Conservation (phyloP, 2,113 vertebrate species). For the Pomatorhinus ruficollis region DNA sequence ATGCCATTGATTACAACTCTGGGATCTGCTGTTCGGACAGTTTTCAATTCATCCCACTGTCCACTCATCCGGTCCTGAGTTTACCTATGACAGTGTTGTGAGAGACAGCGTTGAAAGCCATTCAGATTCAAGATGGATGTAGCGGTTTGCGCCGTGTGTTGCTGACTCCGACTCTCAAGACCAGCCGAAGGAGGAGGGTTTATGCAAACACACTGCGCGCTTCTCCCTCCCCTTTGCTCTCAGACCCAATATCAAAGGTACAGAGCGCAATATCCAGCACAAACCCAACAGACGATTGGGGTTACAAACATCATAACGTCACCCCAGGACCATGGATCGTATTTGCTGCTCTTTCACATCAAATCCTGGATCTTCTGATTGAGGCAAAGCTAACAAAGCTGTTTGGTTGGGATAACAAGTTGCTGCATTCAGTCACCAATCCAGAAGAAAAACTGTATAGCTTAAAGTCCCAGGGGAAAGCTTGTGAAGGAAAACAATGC, state of each 20-base stretch:
- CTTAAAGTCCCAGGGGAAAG: background rate
- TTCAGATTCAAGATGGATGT: background rate
- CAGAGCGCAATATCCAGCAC: too few relatives aligned
- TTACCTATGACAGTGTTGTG: background rate
- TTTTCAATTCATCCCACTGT: background rate
- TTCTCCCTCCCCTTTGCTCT: too few relatives aligned
- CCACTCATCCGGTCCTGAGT: background rate
- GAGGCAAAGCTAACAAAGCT: background rate
- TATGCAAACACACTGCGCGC: too few relatives aligned
- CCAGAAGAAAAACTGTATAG: background rate
- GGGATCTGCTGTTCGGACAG: background rate
- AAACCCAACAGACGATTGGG: too few relatives aligned
- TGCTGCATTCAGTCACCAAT: background rate
- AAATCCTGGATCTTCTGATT: background rate
- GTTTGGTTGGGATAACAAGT: background rate
- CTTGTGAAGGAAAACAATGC: background rate
- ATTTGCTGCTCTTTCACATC: background rate
- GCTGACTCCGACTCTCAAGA: too few relatives aligned
- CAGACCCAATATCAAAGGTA: too few relatives aligned
- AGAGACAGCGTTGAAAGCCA: background rate
- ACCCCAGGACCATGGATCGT: too few relatives aligned
- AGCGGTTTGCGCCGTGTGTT: too few relatives aligned
- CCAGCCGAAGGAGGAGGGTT: too few relatives aligned
- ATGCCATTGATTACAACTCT: fast-evolving
- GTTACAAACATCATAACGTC: too few relatives aligned